Percentiles rank a stretch among this genome's conserved stretches.
These are phyloP conservation scores for Ormia ochracea DNA, from an alignment of 2,888 invertebrate species.

Conservation along the genomic window DNA sequence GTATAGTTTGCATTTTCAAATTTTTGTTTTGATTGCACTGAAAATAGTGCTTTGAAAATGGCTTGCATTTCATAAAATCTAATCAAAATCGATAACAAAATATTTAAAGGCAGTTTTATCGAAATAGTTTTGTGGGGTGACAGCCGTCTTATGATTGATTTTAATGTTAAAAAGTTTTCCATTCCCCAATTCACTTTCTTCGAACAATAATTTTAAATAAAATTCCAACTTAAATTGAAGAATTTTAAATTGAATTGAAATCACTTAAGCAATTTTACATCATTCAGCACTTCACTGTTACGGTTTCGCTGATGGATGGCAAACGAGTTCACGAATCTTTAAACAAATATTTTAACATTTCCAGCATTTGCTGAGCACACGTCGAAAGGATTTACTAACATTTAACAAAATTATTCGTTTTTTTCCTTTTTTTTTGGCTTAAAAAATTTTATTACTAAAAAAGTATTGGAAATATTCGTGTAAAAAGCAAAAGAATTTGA, in stretches of 20 bases:
- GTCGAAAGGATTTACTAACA: constrained; percentile 71
- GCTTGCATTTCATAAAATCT: too few species aligned
- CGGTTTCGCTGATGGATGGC: constrained; percentile 6
- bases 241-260: not conserved
- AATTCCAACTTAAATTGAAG: too few species aligned
- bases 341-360: constrained; percentile 72
- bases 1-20: too few species aligned
- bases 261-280: not conserved
- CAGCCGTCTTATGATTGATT: too few species aligned
- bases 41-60: too few species aligned
- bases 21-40: too few species aligned
- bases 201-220: too few species aligned
- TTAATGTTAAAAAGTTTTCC: too few species aligned
- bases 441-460: not conserved
- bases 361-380: constrained; percentile 69
- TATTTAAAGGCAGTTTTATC: too few species aligned
- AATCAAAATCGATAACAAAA: too few species aligned
- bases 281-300: not conserved
- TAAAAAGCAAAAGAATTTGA: constrained; percentile 26
- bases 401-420: constrained; percentile 1
- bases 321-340: constrained; percentile 62
- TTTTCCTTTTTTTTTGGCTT: not conserved
- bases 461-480: not conserved
- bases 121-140: too few species aligned
- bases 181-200: too few species aligned